A percentile compares a stretch with the other conserved stretches of the same genome.
Evolutionary conservation across 2,888 invertebrate species (phyloP).

Genomic region (Keiferia lycopersicella): DNA sequence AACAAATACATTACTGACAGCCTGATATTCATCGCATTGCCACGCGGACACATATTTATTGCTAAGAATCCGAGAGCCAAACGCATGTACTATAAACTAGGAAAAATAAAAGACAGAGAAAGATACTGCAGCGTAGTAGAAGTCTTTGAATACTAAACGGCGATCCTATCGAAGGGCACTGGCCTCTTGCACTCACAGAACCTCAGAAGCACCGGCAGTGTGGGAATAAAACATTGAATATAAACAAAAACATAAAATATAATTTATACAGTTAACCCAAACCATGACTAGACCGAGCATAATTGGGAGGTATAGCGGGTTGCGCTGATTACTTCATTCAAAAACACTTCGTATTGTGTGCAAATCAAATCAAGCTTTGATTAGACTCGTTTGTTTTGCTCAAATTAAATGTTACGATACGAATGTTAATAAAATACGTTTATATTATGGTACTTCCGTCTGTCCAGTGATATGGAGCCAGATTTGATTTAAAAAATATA

Average conservation of each 20-base stretch:
- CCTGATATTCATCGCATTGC: slow-evolving; percentile 17
- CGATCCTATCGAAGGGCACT: slow-evolving; percentile 26
- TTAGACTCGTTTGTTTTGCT: slow-evolving; percentile 19
- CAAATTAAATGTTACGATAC: slow-evolving; percentile 8
- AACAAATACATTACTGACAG: slow-evolving; percentile 9
- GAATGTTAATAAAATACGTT: slow-evolving; percentile 22
- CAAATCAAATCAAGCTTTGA: slow-evolving; percentile 21
- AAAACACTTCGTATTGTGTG: slow-evolving; percentile 15
- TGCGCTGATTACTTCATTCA: slow-evolving; percentile 20
- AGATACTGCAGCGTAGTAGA: slow-evolving; percentile 24
- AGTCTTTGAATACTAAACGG: slow-evolving; percentile 23
- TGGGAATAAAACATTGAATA: slow-evolving; percentile 15
- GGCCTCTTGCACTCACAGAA: slow-evolving; percentile 18
- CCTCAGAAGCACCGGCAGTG: not conserved
- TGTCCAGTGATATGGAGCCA: slow-evolving; percentile 21
- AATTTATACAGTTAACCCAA: slow-evolving; percentile 22
- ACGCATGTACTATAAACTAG: slow-evolving; percentile 11
- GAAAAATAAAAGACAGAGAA: slow-evolving; percentile 11
- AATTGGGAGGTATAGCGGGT: slow-evolving; percentile 25
- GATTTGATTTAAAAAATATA: slow-evolving; percentile 26
- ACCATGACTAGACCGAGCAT: slow-evolving; percentile 22
- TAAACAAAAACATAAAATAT: slow-evolving; percentile 1
- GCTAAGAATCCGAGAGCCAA: not conserved
- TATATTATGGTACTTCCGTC: slow-evolving; percentile 26
- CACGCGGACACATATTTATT: not conserved